Evolutionary conservation across 2,113 vertebrate genomes (phyloP), one percentile per base, ranked within the genome.

Genomic region (Pollachius pollachius): DNA sequence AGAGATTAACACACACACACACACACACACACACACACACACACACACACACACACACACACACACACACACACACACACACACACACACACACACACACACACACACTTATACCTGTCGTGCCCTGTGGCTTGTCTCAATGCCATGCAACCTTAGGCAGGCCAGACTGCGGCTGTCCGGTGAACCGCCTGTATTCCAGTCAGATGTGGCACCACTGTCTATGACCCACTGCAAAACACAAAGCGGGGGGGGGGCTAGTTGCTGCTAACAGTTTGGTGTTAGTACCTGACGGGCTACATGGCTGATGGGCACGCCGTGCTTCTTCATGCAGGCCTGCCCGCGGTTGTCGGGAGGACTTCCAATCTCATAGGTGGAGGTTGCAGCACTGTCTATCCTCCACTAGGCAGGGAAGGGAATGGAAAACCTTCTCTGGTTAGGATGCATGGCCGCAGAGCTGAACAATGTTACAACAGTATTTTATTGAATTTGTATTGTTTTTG

Each of bases 361-460:
- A 91, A 99, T 94, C 90, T 99, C 96, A 91, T 98, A 98, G 25
- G 93, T 85, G 83, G 96, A 98, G 56, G 97, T 99, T 52, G 97
- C 97, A 68, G 96, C 96, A 90, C 97, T 99, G 97, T 99, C 97
- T 96, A 99, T 96, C 88, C 93, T 96, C 97, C 97, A 99, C 97
- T 99, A 92, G 86, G 65, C 79, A 84, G 81, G 89, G 89, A 19
- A 76, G 58, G 80, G 75, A 65, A 82, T 16, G 69, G 68, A 66
- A 70, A 80, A 9, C 41, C 2, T 48, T 13, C 41, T 9, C 41
- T 48, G 41, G 41, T 48, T 48, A 48, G 4, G 30, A 5, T 34
- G 41, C 9, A 48, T 48, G 12, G 41, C 41, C 41, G 12, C 8
- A 41, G 23, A 41, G 37, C 37, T 6, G 6, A 41, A 41, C 37